phyloP scores from a whole-genome alignment of 92 coral and sea anemone species.

The Diadumene lineata region DNA sequence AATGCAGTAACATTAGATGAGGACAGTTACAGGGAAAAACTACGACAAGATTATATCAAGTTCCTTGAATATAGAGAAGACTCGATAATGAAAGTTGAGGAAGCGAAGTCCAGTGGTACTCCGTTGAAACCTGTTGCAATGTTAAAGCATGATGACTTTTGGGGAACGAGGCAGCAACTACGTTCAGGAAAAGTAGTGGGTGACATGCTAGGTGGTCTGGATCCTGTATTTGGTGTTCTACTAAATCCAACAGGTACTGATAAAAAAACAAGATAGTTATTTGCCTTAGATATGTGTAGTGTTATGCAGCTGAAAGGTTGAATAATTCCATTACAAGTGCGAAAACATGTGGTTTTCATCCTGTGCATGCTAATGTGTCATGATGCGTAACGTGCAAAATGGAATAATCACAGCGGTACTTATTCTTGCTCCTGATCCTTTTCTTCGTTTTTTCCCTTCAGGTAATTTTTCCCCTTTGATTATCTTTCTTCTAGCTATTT shows the following conservation, averaged over 20 bases:
- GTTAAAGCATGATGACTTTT: constrained; percentile 35
- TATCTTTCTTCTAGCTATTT: no score
- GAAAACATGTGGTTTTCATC: no score
- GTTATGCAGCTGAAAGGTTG: no score
- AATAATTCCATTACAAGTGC: no score
- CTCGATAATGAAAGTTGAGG: neutral
- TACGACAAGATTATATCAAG: constrained; percentile 11
- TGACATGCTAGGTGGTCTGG: constrained; percentile 57
- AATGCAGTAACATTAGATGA: constrained; percentile 5
- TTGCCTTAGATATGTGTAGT: no score
- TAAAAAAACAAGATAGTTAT: no score
- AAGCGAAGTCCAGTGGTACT: neutral
- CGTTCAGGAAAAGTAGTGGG: constrained; percentile 56
- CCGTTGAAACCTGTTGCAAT: constrained; percentile 4
- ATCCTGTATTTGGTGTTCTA: constrained; percentile 58
- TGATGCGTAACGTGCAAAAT: no score
- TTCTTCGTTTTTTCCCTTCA: no score
- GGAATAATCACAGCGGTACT: no score
- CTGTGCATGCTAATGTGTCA: no score
- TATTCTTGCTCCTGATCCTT: no score
- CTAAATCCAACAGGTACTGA: constrained; percentile 67
- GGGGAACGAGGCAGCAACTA: constrained; percentile 63
- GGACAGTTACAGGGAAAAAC: constrained; percentile 7
- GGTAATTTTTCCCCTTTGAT: no score
- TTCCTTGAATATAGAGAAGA: constrained; percentile 25